Evolutionary conservation across 2,888 invertebrate genomes (phyloP), one percentile per base, ranked within the genome.

Genomic region (Morpho helenor): DNA sequence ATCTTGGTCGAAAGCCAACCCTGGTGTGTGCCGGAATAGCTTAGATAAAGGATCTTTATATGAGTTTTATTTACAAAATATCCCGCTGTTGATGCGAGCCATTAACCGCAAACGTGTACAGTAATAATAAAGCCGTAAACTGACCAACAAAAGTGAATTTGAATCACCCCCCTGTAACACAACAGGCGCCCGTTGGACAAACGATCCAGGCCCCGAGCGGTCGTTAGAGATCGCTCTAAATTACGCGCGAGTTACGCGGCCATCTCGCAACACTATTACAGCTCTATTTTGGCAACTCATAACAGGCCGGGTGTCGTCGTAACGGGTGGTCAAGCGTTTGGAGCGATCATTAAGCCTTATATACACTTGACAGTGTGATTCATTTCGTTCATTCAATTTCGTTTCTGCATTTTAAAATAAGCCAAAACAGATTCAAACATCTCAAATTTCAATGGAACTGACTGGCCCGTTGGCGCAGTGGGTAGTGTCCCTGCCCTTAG

Each of bases 281-380:
- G 78, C 87, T 87, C 79, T 88, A 88, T 88, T 88, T 90, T 88
- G 87, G 87, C 87, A 83, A 86, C 84, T 87, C 84, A 83, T 81
- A 84, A 84, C 82, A 80, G 80, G 79, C 77, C 83, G 80, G 86
- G 87, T 83, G 84, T 79, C 81, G 74, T 76, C 74, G 60, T 59
- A 54, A 64, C 64, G 67, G 77, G 76, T 79, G 78, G 77, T 78
- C 78, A 77, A 69, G 58, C 49, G 43, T 49, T 55, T 53, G 48
- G 77, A 73, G 62, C 81, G 78, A 80, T 83, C 82, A 83, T 84
- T 84, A 81, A 77, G 73, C 79, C 22, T 42, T 48, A 8, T 47
- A 22, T 54, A 54, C 54, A 48, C 47, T 53, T 54, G 54, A 44
- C 43, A 43, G 31, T 9, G 23, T 44, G 23, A 54, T 48, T 22